A percentile compares a stretch with the other conserved stretches of the same genome.
Evolutionary conservation across 1,140 invertebrate species (phyloP).

Genomic region (Aporrectodea caliginosa): DNA sequence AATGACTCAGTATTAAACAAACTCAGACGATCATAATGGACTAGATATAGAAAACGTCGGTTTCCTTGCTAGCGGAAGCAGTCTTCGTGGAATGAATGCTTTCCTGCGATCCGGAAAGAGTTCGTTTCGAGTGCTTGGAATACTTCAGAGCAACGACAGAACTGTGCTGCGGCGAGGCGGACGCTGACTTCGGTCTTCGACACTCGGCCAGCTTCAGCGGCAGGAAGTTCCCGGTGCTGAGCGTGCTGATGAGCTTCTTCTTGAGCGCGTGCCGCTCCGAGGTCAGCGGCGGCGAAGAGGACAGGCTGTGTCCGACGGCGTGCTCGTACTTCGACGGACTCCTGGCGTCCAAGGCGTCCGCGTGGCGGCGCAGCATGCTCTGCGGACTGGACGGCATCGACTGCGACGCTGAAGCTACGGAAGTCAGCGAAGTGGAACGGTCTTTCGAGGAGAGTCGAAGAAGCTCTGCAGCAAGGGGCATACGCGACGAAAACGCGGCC

Average conservation of each 20-base stretch:
- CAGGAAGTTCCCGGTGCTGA: not conserved
- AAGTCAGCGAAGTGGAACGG: not conserved
- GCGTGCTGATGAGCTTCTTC: not conserved
- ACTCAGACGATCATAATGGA: too few relatives aligned
- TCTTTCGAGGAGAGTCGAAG: not conserved
- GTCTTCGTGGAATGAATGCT: not conserved
- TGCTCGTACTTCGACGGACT: not conserved
- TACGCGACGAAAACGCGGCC: not conserved
- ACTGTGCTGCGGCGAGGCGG: not conserved
- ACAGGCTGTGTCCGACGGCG: not conserved
- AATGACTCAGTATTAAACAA: too few relatives aligned
- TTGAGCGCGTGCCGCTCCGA: not conserved
- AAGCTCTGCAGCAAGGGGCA: not conserved
- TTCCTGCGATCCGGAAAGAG: not conserved
- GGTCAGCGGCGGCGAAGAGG: not conserved
- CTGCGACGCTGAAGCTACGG: not conserved
- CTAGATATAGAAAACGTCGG: not conserved
- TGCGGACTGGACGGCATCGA: not conserved
- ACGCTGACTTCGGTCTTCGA: not conserved
- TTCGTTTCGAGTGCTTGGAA: not conserved
- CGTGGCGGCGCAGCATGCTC: not conserved
- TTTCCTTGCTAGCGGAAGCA: not conserved
- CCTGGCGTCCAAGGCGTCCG: too few relatives aligned
- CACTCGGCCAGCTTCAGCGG: not conserved
- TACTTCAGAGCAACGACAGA: not conserved